Percentiles rank a stretch among this genome's conserved stretches.
Evolutionary conservation across 2,113 vertebrate species (phyloP).

Genomic region (Mobula birostris): DNA sequence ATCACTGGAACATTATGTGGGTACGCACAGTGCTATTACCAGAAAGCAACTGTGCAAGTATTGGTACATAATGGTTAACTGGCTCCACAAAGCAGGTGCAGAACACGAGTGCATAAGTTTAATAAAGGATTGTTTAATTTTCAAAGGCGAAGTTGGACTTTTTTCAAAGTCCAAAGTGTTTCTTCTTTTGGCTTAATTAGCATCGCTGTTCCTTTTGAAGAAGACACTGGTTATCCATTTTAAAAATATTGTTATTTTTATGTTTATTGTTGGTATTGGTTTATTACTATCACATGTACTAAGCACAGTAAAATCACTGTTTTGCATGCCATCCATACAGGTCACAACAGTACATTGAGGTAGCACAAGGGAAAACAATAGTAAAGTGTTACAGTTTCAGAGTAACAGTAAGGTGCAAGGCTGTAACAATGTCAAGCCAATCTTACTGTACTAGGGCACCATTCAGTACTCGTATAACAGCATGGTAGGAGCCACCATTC

Average conservation of each 20-base stretch:
- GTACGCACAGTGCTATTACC: background rate
- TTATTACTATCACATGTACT: too few species aligned
- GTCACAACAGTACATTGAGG: too few species aligned
- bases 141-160: background rate
- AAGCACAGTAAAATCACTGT: too few species aligned
- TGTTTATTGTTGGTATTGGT: too few species aligned
- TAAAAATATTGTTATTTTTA: background rate
- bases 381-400: too few species aligned
- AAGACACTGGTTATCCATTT: background rate
- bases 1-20: background rate
- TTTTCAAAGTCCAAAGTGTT: background rate
- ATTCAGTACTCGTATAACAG: too few species aligned
- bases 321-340: too few species aligned
- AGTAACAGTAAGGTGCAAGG: too few species aligned
- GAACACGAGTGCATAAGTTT: background rate
- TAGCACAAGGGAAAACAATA: too few species aligned
- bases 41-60: background rate
- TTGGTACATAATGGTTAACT: background rate
- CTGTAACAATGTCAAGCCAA: too few species aligned
- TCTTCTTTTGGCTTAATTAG: background rate
- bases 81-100: background rate
- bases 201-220: background rate
- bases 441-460: too few species aligned
- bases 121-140: background rate
- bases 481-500: too few species aligned